Evolutionary conservation across 2,888 invertebrate genomes (phyloP).

Genomic region (Drosophila suboccidentalis): DNA sequence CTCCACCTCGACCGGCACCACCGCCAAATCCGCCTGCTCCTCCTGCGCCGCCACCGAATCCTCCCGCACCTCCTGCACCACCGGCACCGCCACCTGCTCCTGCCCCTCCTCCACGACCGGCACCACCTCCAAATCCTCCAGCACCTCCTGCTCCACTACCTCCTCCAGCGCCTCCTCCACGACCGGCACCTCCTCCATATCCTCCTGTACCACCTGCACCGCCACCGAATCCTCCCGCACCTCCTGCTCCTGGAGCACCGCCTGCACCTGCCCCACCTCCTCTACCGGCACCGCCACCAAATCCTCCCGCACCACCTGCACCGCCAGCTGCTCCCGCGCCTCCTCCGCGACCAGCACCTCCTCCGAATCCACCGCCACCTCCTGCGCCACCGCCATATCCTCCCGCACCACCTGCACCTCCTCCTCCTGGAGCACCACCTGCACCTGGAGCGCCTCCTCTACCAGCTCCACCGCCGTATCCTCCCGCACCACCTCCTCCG

Average conservation of each 20-base stretch:
- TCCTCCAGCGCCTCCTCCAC: conserved; percentile 48
- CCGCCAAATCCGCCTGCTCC: conserved; percentile 41
- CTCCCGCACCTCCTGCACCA: conserved; percentile 41
- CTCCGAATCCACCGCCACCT: conserved; percentile 37
- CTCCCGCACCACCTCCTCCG: conserved; percentile 31
- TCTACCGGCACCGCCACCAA: conserved; percentile 42
- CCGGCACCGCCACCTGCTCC: conserved; percentile 46
- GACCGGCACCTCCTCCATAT: conserved; percentile 33
- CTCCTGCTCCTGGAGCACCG: conserved; percentile 41
- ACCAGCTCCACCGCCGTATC: conserved; percentile 24
- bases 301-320: conserved; percentile 49
- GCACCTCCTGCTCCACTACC: conserved; percentile 46
- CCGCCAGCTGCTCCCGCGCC: conserved; percentile 55
- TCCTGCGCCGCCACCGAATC: conserved; percentile 29
- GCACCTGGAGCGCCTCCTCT: conserved; percentile 28
- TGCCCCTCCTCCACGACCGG: conserved; percentile 33
- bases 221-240: conserved; percentile 33
- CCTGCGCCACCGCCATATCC: conserved; percentile 28
- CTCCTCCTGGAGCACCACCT: conserved; percentile 50
- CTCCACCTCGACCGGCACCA: conserved; percentile 31
- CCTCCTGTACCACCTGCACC: conserved; percentile 40
- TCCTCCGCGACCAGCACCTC: conserved; percentile 23
- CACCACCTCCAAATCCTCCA: conserved; percentile 52
- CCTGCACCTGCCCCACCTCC: conserved; percentile 40
- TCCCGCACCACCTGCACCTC: conserved; percentile 62